Percentiles rank a stretch among this genome's conserved stretches.
phyloP scores from a whole-genome alignment of 2,113 vertebrate species.

The Brachirus orientalis region DNA sequence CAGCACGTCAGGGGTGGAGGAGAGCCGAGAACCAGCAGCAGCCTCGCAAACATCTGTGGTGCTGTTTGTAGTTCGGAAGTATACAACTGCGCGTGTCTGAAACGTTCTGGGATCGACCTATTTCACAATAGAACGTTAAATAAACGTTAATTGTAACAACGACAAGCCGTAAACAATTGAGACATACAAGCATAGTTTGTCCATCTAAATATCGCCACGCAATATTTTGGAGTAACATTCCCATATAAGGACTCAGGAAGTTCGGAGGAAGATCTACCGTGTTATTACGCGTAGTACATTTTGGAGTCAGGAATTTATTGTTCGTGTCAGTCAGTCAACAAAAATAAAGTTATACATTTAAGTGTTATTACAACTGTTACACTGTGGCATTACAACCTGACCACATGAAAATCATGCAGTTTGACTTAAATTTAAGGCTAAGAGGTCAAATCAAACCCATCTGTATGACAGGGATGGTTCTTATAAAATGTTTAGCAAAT shows the following conservation, averaged over 20 bases:
- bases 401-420: no score
- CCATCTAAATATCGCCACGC: background rate
- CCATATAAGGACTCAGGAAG: background rate
- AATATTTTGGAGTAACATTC: background rate
- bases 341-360: background rate
- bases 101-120: background rate
- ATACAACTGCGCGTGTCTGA: constrained; percentile 40
- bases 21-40: constrained; percentile 17
- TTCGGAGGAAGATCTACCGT: background rate
- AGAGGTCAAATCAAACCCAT: background rate
- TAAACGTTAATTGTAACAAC: background rate
- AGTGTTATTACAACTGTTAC: background rate
- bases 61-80: constrained; percentile 52
- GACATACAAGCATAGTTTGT: background rate
- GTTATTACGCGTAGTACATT: background rate
- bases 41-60: constrained; percentile 43
- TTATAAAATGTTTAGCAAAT: no score
- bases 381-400: background rate
- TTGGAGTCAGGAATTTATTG: background rate
- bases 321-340: background rate
- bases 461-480: background rate
- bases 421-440: background rate
- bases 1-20: constrained; percentile 21
- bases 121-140: background rate
- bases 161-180: background rate